Evolutionary conservation across 2,888 invertebrate species (phyloP).

Genomic region (Petrolisthes manimaculis): DNA sequence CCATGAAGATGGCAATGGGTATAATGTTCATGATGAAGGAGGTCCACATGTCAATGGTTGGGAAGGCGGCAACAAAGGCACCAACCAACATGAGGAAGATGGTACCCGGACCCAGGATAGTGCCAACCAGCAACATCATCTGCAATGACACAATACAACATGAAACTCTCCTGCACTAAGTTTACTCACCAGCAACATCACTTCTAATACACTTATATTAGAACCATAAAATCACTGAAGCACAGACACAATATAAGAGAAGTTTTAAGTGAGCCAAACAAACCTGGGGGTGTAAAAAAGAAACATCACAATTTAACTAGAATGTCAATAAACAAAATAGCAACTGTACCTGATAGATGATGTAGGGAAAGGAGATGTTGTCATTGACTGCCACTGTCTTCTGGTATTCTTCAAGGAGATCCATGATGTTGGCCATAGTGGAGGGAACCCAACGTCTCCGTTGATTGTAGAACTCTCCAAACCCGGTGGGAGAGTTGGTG

Average conservation of each 20-base stretch:
- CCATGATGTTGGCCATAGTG: slow-evolving; percentile 98
- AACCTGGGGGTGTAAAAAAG: too few species aligned
- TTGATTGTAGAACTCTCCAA: slow-evolving; percentile 98
- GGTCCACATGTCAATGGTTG: slow-evolving; percentile 93
- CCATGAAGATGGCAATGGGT: slow-evolving; percentile 91
- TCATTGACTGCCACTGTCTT: slow-evolving; percentile 95
- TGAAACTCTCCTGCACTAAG: too few species aligned
- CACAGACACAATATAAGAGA: too few species aligned
- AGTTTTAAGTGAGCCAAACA: too few species aligned
- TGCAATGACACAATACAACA: slow-evolving; percentile 69
- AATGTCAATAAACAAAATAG: too few species aligned
- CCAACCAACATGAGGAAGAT: slow-evolving; percentile 99
- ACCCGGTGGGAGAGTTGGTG: slow-evolving; percentile 96
- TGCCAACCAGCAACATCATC: slow-evolving; percentile 93
- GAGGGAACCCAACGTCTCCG: slow-evolving; percentile 98
- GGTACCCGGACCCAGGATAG: slow-evolving; percentile 95
- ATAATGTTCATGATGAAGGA: slow-evolving; percentile 94
- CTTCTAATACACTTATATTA: too few species aligned
- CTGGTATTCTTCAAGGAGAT: slow-evolving; percentile 91
- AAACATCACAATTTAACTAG: too few species aligned
- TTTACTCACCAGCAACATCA: too few species aligned
- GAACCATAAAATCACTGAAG: too few species aligned
- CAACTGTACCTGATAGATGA: slow-evolving; percentile 79
- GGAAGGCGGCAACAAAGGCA: slow-evolving; percentile 95
- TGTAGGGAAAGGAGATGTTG: slow-evolving; percentile 94